Conservation (phyloP, 37 sponge, comb jelly and placozoan genomes). For the Cladorhizidae sp. region DNA sequence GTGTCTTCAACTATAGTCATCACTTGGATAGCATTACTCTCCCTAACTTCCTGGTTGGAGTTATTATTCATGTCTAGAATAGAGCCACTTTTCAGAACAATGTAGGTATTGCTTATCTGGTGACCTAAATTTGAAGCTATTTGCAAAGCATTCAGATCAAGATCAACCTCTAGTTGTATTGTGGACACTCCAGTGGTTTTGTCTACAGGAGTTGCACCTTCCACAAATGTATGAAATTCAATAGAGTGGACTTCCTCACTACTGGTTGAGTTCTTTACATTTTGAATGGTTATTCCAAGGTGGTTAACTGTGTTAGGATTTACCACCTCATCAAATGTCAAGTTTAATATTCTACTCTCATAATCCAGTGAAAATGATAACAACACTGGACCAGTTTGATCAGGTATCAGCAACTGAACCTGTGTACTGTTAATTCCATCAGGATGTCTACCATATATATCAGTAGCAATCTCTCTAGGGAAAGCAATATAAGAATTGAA, state of each 20-base stretch:
- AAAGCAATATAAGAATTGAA: constrained; percentile 59
- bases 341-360: constrained; percentile 41
- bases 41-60: constrained; percentile 8
- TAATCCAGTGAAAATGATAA: constrained; percentile 72
- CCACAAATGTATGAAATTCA: constrained; percentile 20
- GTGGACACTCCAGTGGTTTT: constrained; percentile 41
- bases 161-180: constrained; percentile 30
- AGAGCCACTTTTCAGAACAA: constrained; percentile 39
- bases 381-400: constrained; percentile 64
- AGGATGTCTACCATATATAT: constrained; percentile 58
- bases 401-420: constrained; percentile 46
- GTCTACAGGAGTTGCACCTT: constrained; percentile 24
- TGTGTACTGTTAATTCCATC: constrained; percentile 11
- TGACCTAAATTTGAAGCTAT: constrained; percentile 57
- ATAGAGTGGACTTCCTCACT: constrained; percentile 1
- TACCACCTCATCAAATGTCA: constrained; percentile 84
- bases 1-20: constrained; percentile 33
- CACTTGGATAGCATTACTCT: constrained; percentile 46
- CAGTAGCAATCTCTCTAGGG: constrained; percentile 40
- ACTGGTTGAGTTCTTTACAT: constrained; percentile 11
- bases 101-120: constrained; percentile 49
- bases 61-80: constrained; percentile 77
- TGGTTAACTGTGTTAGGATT: constrained; percentile 50
- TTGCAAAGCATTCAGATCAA: constrained; percentile 72
- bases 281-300: constrained; percentile 59